Base-by-base conservation (phyloP, 2,113 vertebrate genomes). In the Riparia riparia region DNA sequence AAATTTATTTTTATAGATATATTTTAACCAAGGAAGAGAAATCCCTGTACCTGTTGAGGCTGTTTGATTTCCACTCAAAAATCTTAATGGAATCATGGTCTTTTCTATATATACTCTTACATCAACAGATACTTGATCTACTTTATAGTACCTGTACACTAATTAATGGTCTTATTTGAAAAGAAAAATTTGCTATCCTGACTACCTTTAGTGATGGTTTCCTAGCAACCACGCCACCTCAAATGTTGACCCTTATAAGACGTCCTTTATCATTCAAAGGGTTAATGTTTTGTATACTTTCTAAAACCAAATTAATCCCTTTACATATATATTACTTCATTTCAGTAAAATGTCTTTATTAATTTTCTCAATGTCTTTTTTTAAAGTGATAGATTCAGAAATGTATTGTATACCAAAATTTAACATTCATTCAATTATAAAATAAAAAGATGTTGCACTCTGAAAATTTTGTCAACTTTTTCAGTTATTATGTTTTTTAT, bases 191-290 rank as follows among this genome's bases (percentile, higher is more conserved):
- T 90, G 25, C 66, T 92, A 74, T 73, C 34, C n/a, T 90, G 45
- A 82, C 4, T 47, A 72, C 14, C 57, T 85, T 95, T 85, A 92
- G 13, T 72, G 58, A 50, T 65, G 39, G 96, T 97, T 31, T 95
- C 88, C 83, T 96, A 95, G 95, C 95, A 97, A 96, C 94, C 7
- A 73, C 65, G 12, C 13, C 70, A 91, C 72, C 39, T 82, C 63
- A 69, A 69, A 90, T 45, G 13, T 37, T 94, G 65, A 94, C 65
- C 57, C 70, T 92, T 83, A 31, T 17, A 54, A 86, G 24, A 73
- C 70, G 14, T 8, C 37, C 32, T 82, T 82, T 80, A 28, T 60
- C 25, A 81, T 92, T 95, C 54, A 87, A 78, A 24, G 49, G 45
- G 34, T 19, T 69, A 70, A 9, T 63, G 80, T 89, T 68, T 61